Base-by-base conservation (phyloP, 2,888 invertebrate species). In the Lasioglossum malachurum region DNA sequence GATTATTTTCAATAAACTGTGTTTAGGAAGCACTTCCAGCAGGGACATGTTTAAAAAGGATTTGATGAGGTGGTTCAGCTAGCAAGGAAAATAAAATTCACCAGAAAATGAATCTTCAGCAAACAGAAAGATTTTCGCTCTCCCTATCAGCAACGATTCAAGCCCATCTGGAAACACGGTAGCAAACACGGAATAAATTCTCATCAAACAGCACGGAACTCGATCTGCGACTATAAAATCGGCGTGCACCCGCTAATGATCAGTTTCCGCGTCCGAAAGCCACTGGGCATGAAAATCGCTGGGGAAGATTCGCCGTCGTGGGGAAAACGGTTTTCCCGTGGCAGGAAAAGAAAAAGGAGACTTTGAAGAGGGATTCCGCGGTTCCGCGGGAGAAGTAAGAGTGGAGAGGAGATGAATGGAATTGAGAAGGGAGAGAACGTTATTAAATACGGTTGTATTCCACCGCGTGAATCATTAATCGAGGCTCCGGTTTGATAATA, bases 401-500 rank as follows among this genome's bases (percentile, higher is more conserved):
- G 60, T 1, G 16, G 27, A 60, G 60, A 14, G 60, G 27, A 16
- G 60, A n/a, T 27, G 60, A 27, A 27, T 60, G 14, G 14, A 8
- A 67, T n/a, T 31, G 53, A 53, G 53, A 53, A 27, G 5, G 60
- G 27, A n/a, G 31, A 57, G 76, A 71, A 71, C 79, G 74, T 84
- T 85, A 80, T 84, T 87, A 84, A 82, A 87, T 79, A 41, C 78
- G 72, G 69, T 57, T 75, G 81, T 57, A 73, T 77, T 78, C n/a
- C 35, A n/a, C 75, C 67, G 41, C 41, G 79, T 44, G 79, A 38
- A 79, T 76, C 82, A 84, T 88, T 87, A 87, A 86, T 87, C 67
- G 82, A 60, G 71, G 27, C 64, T 38, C n/a, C 41, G 46, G 23
- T 31, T 64, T 71, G 57, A 75, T 35, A 64, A 83, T 84, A 83